Evolutionary conservation across 2,113 vertebrate genomes (phyloP), one percentile per base, ranked within the genome.

Genomic region (Naja naja): DNA sequence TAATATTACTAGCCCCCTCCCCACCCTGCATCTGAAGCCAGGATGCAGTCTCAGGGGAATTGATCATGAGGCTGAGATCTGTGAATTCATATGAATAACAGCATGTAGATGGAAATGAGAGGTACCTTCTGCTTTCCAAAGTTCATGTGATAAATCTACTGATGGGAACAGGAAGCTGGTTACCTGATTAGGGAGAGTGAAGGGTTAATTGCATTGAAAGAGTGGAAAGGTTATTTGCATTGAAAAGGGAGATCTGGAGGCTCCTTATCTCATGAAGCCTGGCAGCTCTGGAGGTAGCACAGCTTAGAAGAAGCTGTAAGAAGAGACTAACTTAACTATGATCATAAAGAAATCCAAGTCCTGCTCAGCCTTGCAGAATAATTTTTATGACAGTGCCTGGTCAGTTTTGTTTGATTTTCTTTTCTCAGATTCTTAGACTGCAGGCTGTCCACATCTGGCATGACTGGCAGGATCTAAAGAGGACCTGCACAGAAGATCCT

Each of bases 401-500:
- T 88, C 87, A 12, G 4, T 22, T 69, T 7, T 89, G 89, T 91
- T 55, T 91, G 16, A 30, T 47, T 91, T 34, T 94, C 92, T 95
- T 95, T 94, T 95, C 94, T 89, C 96, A 99, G 99, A 98, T 99
- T 96, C 95, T 99, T 92, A 97, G 92, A 93, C 94, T 99, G 91
- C 97, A 98, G 85, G 95, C 97, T 9, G 96, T 97, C 0, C 95
- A 98, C 5, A 55, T 97, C 1, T 99, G 98, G 98, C 93, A 91
- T 56, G 98, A 98, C 9, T 99, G 99, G 99, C 99, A 99, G 95
- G 98, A 98, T 74, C 95, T 99, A 96, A 98, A 97, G 95, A 98
- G 94, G 87, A 96, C 98, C 94, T 99, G 98, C 11, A 93, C 60
- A 85, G 97, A 97, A 22, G 98, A 98, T 90, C 97, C 99, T 0